A percentile compares a stretch with the other conserved stretches of the same genome.
phyloP scores from a whole-genome alignment of 2,113 vertebrate genomes.

The Psilopsiagon aymara region DNA sequence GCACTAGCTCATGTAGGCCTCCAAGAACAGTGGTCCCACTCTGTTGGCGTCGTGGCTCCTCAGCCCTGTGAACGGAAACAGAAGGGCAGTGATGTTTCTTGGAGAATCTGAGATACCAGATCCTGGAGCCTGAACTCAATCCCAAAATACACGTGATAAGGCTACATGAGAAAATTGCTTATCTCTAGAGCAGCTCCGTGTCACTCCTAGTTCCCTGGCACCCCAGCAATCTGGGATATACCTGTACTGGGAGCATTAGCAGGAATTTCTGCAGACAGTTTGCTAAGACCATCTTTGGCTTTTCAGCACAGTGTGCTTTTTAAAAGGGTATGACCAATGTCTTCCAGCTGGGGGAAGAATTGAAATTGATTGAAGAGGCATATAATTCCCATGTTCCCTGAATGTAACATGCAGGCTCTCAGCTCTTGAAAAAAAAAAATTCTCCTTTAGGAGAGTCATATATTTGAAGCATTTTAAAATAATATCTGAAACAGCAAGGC shows the following conservation, averaged over 20 bases:
- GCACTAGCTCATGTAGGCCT: accelerated
- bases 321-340: neutral
- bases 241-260: neutral
- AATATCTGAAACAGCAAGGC: neutral
- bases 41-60: accelerated
- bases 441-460: neutral
- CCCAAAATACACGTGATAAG: accelerated
- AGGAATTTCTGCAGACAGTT: neutral
- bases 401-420: neutral
- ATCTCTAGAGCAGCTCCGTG: neutral
- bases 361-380: neutral
- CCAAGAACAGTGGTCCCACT: neutral
- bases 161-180: neutral
- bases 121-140: neutral
- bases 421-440: neutral
- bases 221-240: neutral
- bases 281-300: neutral
- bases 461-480: neutral
- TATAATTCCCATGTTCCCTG: neutral
- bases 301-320: neutral
- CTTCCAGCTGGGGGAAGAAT: neutral
- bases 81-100: neutral
- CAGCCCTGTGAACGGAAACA: neutral
- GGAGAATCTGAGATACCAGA: neutral
- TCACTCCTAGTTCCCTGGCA: neutral